These are phyloP conservation scores for Drosophila bipectinata DNA, from an alignment of 1,140 invertebrate species.

Conservation along the genomic window DNA sequence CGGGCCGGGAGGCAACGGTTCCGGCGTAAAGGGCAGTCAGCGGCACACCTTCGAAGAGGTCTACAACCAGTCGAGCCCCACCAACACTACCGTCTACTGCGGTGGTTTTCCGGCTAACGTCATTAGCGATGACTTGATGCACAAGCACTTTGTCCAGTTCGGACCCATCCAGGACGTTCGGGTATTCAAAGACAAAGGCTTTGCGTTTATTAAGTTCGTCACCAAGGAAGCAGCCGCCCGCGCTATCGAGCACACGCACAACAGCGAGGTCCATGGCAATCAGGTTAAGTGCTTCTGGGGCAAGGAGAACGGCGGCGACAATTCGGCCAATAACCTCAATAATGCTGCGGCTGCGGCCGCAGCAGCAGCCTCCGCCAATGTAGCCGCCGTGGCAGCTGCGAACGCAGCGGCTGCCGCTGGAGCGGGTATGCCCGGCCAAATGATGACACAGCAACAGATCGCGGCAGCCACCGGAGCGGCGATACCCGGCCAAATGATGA, in stretches of 20 bases:
- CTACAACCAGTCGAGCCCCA: constrained; percentile 98
- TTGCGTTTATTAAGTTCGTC: constrained; percentile 99
- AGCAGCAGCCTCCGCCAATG: constrained; percentile 71
- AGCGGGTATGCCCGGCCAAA: constrained; percentile 70
- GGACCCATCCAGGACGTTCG: constrained; percentile 98
- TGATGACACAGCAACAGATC: constrained; percentile 78
- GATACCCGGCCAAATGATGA: constrained; percentile 78
- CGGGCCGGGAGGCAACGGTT: constrained; percentile 56
- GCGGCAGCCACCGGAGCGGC: constrained; percentile 76
- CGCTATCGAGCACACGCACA: constrained; percentile 98
- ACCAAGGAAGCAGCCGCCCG: constrained; percentile 98
- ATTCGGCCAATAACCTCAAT: constrained; percentile 74
- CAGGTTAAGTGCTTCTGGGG: constrained; percentile 99
- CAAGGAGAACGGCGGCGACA: constrained; percentile 89
- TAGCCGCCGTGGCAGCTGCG: constrained; percentile 72
- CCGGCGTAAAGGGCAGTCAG: constrained; percentile 84
- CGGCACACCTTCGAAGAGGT: constrained; percentile 91
- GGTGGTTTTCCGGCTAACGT: constrained; percentile 97
- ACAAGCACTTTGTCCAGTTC: constrained; percentile 96
- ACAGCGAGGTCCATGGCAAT: constrained; percentile 97
- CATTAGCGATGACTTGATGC: constrained; percentile 97
- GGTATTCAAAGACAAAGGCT: constrained; percentile 99
- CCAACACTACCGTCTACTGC: constrained; percentile 99
- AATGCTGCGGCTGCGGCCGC: constrained; percentile 60
- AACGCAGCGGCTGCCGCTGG: constrained; percentile 70